A percentile compares a stretch with the other conserved stretches of the same genome.
These are phyloP conservation scores for Falcaria lacertinaria DNA, from an alignment of 2,888 invertebrate genomes.

Conservation along the genomic window DNA sequence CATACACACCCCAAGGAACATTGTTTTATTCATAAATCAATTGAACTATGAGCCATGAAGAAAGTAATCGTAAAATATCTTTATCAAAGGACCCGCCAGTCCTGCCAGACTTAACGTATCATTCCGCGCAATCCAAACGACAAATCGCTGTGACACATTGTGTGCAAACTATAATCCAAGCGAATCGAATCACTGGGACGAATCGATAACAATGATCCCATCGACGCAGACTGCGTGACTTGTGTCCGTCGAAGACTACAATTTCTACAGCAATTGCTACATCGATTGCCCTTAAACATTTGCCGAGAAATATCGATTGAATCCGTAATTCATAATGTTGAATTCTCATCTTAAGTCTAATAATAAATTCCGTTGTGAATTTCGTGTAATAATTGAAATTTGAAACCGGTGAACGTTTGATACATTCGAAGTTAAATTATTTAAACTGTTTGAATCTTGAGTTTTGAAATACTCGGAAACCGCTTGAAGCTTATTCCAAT, in stretches of 20 bases:
- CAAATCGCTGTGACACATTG: slow-evolving; percentile 18
- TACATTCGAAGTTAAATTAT: slow-evolving; percentile 1
- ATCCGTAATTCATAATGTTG: neutral
- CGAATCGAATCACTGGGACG: slow-evolving; percentile 23
- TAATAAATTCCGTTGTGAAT: neutral
- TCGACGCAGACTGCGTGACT: slow-evolving; percentile 23
- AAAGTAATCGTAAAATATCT: no score
- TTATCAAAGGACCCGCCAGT: neutral
- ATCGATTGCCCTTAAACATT: neutral
- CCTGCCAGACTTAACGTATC: neutral
- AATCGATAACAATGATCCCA: slow-evolving; percentile 22
- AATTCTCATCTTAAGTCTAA: neutral
- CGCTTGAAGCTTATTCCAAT: no score
- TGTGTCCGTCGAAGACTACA: slow-evolving; percentile 12
- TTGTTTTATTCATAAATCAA: no score
- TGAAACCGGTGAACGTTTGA: neutral
- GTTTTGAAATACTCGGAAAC: neutral
- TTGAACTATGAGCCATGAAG: no score
- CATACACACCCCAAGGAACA: no score
- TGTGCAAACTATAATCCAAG: slow-evolving; percentile 18
- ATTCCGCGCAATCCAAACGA: neutral
- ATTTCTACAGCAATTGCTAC: neutral
- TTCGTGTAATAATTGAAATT: neutral
- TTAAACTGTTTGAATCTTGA: neutral
- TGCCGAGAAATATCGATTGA: neutral